A percentile compares a stretch with the other conserved stretches of the same genome.
Conservation (phyloP, 2,113 vertebrate species). For the Ictalurus furcatus region DNA sequence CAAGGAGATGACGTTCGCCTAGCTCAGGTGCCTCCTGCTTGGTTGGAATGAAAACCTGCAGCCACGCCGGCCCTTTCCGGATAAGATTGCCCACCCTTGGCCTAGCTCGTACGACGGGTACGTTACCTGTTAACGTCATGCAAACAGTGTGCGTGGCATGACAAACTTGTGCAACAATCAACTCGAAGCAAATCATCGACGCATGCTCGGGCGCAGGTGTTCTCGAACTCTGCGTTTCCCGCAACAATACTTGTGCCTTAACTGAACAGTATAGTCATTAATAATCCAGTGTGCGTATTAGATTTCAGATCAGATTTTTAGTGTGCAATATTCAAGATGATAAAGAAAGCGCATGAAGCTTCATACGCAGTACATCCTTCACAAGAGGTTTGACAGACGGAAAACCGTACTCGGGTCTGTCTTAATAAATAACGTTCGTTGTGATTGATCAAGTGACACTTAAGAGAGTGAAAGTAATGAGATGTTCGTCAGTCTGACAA, state of each 20-base stretch:
- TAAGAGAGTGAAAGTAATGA: background rate
- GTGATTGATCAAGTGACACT: background rate
- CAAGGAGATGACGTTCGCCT: background rate
- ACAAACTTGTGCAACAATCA: background rate
- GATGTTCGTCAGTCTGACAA: too few species aligned
- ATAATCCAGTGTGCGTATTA: background rate
- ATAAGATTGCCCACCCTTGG: too few species aligned
- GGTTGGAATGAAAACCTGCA: too few species aligned
- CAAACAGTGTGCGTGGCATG: background rate
- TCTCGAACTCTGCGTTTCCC: background rate
- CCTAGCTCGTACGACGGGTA: background rate
- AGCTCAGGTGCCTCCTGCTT: too few species aligned
- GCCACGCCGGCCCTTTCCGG: too few species aligned
- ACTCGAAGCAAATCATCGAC: background rate
- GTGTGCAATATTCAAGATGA: conserved; percentile 7
- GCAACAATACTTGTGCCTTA: background rate
- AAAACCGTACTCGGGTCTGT: background rate
- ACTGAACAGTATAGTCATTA: background rate
- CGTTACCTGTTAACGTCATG: background rate
- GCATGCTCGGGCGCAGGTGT: background rate
- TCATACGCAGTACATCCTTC: background rate
- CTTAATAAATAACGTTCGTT: background rate
- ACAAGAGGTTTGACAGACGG: background rate
- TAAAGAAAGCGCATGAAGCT: background rate
- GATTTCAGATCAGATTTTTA: background rate